Percentiles rank a stretch among this genome's conserved stretches.
Conservation (phyloP, 2,113 vertebrate species). For the Henicopernis longicauda region DNA sequence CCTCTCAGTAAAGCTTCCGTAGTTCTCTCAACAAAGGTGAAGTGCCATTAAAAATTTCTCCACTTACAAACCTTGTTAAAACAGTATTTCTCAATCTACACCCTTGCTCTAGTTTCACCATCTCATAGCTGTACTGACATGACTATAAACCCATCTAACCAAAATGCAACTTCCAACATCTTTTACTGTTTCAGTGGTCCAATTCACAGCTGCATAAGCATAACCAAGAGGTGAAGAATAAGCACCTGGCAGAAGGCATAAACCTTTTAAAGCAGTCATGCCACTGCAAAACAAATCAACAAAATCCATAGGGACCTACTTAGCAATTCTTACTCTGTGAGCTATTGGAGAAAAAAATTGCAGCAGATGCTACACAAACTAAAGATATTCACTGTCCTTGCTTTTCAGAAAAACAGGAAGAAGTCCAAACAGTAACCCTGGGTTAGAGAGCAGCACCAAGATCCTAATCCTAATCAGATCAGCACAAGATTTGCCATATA, state of each 20-base stretch:
- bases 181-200: not conserved
- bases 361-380: not conserved
- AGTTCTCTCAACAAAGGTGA: not conserved
- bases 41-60: not conserved
- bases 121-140: not conserved
- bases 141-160: not conserved
- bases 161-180: not conserved
- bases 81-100: not conserved
- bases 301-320: not conserved
- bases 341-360: not conserved
- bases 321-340: not conserved
- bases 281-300: not conserved
- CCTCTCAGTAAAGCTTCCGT: not conserved
- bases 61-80: not conserved
- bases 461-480: not conserved
- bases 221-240: not conserved
- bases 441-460: not conserved
- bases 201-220: not conserved
- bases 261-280: not conserved
- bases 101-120: not conserved
- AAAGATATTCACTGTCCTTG: not conserved
- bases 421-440: not conserved
- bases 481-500: not conserved
- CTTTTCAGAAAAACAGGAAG: not conserved
- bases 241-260: not conserved